Conservation (phyloP, 2,888 invertebrate species). For the Torymus tubicola region DNA sequence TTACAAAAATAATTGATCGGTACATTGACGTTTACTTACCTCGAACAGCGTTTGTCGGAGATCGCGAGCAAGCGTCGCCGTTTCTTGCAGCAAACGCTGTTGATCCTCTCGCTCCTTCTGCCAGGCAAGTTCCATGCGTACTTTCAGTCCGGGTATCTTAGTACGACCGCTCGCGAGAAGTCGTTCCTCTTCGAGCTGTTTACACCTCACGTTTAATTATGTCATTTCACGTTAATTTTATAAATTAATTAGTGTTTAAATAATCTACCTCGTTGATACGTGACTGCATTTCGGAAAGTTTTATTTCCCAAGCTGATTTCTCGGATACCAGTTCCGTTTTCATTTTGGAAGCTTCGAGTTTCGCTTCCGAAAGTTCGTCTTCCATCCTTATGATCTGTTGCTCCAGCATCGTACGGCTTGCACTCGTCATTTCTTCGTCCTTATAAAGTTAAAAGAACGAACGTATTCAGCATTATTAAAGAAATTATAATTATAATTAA, state of each 20-base stretch:
- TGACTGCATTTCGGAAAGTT: slow-evolving; percentile 91
- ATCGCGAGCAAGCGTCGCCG: slow-evolving; percentile 92
- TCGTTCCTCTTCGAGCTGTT: slow-evolving; percentile 90
- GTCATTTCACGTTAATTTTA: background rate
- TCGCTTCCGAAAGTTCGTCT: slow-evolving; percentile 91
- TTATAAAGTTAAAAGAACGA: slow-evolving; percentile 62
- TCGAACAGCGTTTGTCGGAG: slow-evolving; percentile 91
- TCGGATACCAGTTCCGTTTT: slow-evolving; percentile 95
- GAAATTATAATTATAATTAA: slow-evolving; percentile 9
- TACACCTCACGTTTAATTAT: background rate
- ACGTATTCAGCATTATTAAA: slow-evolving; percentile 25
- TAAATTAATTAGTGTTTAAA: too few relatives aligned
- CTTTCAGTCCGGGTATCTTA: slow-evolving; percentile 90
- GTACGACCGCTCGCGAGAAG: slow-evolving; percentile 89
- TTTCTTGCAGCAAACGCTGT: slow-evolving; percentile 92
- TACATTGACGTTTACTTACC: slow-evolving; percentile 71
- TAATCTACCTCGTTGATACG: slow-evolving; percentile 85
- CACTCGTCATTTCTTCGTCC: slow-evolving; percentile 85
- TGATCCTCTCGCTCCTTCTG: slow-evolving; percentile 95
- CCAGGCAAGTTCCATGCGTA: slow-evolving; percentile 94
- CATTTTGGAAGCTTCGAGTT: slow-evolving; percentile 88
- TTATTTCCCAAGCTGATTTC: slow-evolving; percentile 90
- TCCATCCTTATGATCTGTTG: slow-evolving; percentile 91
- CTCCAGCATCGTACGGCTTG: slow-evolving; percentile 84
- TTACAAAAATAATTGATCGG: background rate